A percentile compares a stretch with the other conserved stretches of the same genome.
Evolutionary conservation across 2,888 invertebrate species (phyloP).

Genomic region (Lomographa bimaculata): DNA sequence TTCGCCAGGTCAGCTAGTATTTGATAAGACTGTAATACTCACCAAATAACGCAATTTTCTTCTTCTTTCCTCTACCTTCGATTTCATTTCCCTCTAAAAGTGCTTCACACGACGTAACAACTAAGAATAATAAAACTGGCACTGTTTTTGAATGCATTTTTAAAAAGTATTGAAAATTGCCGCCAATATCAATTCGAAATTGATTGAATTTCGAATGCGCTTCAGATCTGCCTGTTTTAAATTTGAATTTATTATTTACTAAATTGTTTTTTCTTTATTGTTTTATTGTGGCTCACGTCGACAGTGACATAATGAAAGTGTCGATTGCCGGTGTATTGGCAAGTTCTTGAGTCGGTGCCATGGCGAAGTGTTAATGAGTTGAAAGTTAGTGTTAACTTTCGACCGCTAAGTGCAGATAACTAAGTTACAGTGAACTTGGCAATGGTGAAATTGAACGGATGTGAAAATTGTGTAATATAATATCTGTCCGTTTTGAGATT

Average conservation of each 20-base stretch:
- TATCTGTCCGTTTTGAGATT: conserved; percentile 8
- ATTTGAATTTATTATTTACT: too few relatives aligned
- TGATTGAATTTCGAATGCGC: too few relatives aligned
- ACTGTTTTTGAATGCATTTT: conserved; percentile 41
- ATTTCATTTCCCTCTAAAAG: conserved; percentile 23
- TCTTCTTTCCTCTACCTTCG: conserved; percentile 69
- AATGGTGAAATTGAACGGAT: conserved; percentile 39
- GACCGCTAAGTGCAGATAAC: conserved; percentile 41
- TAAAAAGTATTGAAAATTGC: too few relatives aligned
- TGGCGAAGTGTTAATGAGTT: conserved; percentile 43
- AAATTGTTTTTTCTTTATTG: conserved; percentile 5
- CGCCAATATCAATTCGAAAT: too few relatives aligned
- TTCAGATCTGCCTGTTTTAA: too few relatives aligned
- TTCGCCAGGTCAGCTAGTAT: too few relatives aligned
- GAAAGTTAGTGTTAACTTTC: conserved; percentile 44
- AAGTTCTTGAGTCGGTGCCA: conserved; percentile 18
- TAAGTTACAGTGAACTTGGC: conserved; percentile 50
- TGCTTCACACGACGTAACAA: conserved; percentile 40
- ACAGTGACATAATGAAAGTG: conserved; percentile 38
- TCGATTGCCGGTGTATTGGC: conserved; percentile 25
- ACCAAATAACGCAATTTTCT: conserved; percentile 68
- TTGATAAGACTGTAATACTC: too few relatives aligned
- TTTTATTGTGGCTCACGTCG: conserved; percentile 16
- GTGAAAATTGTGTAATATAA: conserved; percentile 19
- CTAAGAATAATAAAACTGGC: conserved; percentile 36